phyloP scores from a whole-genome alignment of 2,888 invertebrate genomes.

The Spisula solida region DNA sequence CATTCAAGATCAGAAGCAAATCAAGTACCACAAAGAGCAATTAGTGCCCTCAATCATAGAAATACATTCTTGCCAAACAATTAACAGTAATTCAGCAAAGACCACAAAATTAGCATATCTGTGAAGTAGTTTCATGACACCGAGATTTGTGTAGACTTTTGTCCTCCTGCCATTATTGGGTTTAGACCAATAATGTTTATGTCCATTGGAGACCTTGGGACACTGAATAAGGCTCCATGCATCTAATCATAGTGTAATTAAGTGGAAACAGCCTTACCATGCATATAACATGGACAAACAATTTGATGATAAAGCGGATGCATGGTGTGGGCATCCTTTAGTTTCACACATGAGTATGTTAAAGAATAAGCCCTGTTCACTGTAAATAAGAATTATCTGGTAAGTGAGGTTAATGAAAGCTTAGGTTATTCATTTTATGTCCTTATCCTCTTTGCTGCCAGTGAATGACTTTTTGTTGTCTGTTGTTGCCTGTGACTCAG shows the following conservation, averaged over 20 bases:
- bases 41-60: not conserved
- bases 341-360: not conserved
- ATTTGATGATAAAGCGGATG: not conserved
- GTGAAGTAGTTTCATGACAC: not conserved
- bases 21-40: not conserved
- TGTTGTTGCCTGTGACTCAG: too few relatives aligned
- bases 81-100: not conserved
- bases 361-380: not conserved
- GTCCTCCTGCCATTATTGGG: not conserved
- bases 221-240: not conserved
- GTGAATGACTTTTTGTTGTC: too few relatives aligned
- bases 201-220: conserved; percentile 17
- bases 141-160: not conserved
- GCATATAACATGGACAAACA: conserved; percentile 21
- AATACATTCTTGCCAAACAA: conserved; percentile 16
- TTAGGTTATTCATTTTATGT: not conserved
- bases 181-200: not conserved
- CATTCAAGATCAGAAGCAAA: not conserved
- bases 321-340: not conserved
- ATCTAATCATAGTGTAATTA: not conserved
- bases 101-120: conserved; percentile 21
- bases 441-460: not conserved
- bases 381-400: not conserved
- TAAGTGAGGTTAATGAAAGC: too few relatives aligned
- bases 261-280: conserved; percentile 21